A percentile compares a stretch with the other conserved stretches of the same genome.
Evolutionary conservation across 2,888 invertebrate species (phyloP).

Genomic region (Callinectes sapidus): DNA sequence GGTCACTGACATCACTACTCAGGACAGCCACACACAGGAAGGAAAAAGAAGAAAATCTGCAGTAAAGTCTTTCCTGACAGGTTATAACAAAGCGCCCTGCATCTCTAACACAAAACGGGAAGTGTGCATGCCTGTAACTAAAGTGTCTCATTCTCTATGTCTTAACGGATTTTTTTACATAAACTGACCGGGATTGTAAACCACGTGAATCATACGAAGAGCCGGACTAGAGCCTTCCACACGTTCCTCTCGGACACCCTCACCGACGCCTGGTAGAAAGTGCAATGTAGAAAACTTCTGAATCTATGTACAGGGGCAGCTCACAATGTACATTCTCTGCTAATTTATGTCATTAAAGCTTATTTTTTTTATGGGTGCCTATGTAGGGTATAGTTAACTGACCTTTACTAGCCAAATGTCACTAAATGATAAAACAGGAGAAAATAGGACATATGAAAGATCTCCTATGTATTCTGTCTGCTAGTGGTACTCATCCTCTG

Average conservation of each 20-base stretch:
- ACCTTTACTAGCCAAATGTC: neutral
- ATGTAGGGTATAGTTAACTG: neutral
- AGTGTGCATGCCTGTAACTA: neutral
- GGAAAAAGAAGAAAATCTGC: neutral
- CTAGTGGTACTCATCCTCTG: conserved; percentile 68
- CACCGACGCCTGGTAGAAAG: neutral
- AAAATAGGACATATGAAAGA: conserved; percentile 1
- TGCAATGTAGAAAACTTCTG: neutral
- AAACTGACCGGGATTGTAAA: neutral
- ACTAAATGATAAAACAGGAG: conserved; percentile 17
- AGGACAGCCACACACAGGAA: neutral
- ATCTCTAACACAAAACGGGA: neutral
- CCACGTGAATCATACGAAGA: neutral
- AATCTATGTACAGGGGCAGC: neutral
- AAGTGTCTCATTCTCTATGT: neutral
- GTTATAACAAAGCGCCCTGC: neutral
- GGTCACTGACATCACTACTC: no score
- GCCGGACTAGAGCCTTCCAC: neutral
- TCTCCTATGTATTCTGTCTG: neutral
- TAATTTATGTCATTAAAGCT: neutral
- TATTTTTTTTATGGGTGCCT: neutral
- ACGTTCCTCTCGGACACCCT: neutral
- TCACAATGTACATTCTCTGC: conserved; percentile 22
- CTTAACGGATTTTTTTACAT: neutral
- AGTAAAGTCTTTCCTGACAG: neutral